These are phyloP conservation scores for Neomorphus geoffroyi DNA, from an alignment of 2,797 vertebrate species.

Conservation along the genomic window DNA sequence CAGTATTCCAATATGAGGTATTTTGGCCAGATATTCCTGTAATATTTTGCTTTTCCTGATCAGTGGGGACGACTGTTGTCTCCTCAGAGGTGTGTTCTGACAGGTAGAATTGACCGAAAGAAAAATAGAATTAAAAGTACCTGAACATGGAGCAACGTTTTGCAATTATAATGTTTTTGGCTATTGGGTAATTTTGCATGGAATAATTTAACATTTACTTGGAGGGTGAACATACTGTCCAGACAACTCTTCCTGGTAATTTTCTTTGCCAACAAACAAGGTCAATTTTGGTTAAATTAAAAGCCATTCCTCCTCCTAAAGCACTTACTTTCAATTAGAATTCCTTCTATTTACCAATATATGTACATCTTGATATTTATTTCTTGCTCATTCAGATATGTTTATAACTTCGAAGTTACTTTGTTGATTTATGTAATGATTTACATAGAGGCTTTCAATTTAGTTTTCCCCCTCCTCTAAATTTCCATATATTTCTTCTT, in stretches of 20 bases:
- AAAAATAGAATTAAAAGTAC: not conserved
- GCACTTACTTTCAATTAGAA: accelerated
- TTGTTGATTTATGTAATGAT: not conserved
- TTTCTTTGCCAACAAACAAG: not conserved
- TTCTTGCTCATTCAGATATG: not conserved
- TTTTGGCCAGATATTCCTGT: not conserved
- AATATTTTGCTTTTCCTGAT: not conserved
- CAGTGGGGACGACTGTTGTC: not conserved
- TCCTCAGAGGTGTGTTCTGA: not conserved
- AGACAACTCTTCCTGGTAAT: not conserved
- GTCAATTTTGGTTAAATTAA: not conserved
- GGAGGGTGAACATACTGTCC: not conserved
- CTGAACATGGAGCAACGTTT: not conserved
- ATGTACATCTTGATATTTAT: not conserved
- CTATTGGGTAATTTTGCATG: not conserved
- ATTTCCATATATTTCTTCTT: not conserved
- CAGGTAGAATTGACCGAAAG: not conserved
- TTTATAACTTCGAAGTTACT: not conserved
- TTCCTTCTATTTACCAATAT: not conserved
- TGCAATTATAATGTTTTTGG: not conserved
- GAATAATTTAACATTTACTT: not conserved
- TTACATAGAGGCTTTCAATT: not conserved
- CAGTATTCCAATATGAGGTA: not conserved
- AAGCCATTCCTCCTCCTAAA: not conserved
- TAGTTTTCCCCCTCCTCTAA: not conserved